phyloP scores from a whole-genome alignment of 37 sponge, comb jelly and placozoan species.

The Aplysina aerophoba region DNA sequence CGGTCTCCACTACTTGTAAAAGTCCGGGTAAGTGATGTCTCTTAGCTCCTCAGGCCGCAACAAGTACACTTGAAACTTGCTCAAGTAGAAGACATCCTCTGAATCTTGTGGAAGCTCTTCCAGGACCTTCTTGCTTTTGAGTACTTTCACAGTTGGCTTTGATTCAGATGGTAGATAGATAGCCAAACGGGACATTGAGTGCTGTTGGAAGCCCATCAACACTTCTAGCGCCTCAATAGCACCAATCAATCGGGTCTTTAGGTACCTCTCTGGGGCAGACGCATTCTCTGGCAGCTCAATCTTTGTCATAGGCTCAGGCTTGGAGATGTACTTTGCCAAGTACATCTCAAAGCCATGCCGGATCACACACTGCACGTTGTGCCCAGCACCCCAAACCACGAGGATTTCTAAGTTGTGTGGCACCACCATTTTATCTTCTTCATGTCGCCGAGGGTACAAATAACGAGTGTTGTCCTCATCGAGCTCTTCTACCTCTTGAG shows the following conservation, averaged over 20 bases:
- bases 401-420: background rate
- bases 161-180: constrained; percentile 6
- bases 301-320: constrained; percentile 11
- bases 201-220: too few species aligned
- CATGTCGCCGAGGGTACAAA: background rate
- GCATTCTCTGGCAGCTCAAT: constrained; percentile 25
- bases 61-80: constrained; percentile 7
- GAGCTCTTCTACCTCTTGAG: background rate
- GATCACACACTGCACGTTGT: constrained; percentile 13
- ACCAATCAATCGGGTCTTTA: constrained; percentile 4
- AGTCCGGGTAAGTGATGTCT: constrained; percentile 23
- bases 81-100: background rate
- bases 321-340: constrained; percentile 15
- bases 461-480: constrained; percentile 19
- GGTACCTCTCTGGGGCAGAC: background rate
- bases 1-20: constrained; percentile 11
- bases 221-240: constrained; percentile 20
- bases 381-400: background rate
- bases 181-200: background rate
- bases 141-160: background rate
- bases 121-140: background rate
- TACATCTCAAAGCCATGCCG: constrained; percentile 30
- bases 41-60: background rate
- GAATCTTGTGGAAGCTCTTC: background rate
- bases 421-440: constrained; percentile 18